phyloP scores from a whole-genome alignment of 2,888 invertebrate species.

The Volucella inflata region DNA sequence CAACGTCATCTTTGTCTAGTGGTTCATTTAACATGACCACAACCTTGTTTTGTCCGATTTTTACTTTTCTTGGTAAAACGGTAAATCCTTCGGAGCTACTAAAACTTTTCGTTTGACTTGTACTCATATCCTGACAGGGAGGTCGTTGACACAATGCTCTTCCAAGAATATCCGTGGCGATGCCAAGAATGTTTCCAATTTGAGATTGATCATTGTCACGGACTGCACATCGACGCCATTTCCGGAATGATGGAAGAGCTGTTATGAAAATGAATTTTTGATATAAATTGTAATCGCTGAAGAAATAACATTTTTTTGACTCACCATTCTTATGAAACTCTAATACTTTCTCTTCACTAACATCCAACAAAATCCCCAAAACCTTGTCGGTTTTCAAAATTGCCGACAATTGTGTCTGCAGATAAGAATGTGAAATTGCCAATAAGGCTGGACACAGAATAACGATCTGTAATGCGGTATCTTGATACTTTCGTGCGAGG shows the following conservation, averaged over 20 bases:
- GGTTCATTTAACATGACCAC: conserved; percentile 92
- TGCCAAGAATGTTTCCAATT: conserved; percentile 92
- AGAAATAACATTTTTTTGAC: neutral
- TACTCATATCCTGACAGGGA: conserved; percentile 87
- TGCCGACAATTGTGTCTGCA: conserved; percentile 81
- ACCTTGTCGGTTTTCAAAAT: conserved; percentile 87
- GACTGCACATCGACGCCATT: conserved; percentile 92
- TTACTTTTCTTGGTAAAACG: conserved; percentile 83
- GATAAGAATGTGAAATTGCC: conserved; percentile 83
- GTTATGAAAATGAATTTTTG: conserved; percentile 9
- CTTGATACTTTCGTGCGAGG: conserved; percentile 85
- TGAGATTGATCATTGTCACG: conserved; percentile 93
- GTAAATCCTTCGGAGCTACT: conserved; percentile 83
- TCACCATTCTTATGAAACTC: conserved; percentile 89
- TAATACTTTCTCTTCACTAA: conserved; percentile 89
- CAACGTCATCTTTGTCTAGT: conserved; percentile 89
- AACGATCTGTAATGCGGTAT: conserved; percentile 90
- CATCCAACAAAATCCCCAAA: conserved; percentile 91
- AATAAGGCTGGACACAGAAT: conserved; percentile 91
- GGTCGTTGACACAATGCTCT: conserved; percentile 85
- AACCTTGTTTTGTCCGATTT: conserved; percentile 90
- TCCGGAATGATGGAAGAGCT: conserved; percentile 89
- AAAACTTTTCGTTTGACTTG: conserved; percentile 80
- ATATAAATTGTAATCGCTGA: neutral
- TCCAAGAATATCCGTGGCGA: conserved; percentile 91